phyloP scores from a whole-genome alignment of 2,888 invertebrate genomes.

The Drosophila hamatofila region DNA sequence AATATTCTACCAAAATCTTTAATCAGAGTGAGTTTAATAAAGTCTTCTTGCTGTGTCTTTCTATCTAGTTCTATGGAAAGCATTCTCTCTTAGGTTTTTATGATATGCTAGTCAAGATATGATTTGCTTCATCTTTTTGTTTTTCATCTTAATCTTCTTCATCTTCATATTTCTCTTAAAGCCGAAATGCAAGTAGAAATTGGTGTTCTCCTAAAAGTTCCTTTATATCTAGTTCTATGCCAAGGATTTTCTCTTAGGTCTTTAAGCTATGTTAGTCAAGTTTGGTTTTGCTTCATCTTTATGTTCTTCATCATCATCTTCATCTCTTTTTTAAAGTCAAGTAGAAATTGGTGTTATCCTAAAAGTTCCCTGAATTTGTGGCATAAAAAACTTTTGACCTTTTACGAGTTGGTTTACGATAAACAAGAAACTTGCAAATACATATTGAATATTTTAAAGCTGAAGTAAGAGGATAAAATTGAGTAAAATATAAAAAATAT shows the following conservation, averaged over 20 bases:
- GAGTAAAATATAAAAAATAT: neutral
- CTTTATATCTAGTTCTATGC: no score
- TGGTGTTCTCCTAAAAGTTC: neutral
- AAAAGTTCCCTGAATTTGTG: neutral
- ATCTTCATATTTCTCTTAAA: neutral
- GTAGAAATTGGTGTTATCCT: neutral
- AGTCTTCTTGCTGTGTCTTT: no score
- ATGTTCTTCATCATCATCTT: neutral
- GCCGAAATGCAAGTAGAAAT: neutral
- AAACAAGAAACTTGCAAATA: neutral
- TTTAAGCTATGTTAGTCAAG: neutral
- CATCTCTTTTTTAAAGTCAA: neutral
- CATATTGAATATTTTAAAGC: neutral
- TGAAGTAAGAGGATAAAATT: neutral
- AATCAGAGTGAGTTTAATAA: no score
- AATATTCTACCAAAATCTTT: no score
- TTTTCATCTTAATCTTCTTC: neutral
- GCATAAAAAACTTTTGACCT: neutral
- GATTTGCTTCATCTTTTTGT: neutral
- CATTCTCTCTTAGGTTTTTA: no score
- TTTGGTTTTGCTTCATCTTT: neutral
- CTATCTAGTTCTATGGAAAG: no score
- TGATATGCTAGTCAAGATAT: neutral
- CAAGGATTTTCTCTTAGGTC: no score
- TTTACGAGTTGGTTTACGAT: neutral